These are phyloP conservation scores for Chiloscyllium punctatum DNA, from an alignment of 2,797 vertebrate species.

Conservation along the genomic window DNA sequence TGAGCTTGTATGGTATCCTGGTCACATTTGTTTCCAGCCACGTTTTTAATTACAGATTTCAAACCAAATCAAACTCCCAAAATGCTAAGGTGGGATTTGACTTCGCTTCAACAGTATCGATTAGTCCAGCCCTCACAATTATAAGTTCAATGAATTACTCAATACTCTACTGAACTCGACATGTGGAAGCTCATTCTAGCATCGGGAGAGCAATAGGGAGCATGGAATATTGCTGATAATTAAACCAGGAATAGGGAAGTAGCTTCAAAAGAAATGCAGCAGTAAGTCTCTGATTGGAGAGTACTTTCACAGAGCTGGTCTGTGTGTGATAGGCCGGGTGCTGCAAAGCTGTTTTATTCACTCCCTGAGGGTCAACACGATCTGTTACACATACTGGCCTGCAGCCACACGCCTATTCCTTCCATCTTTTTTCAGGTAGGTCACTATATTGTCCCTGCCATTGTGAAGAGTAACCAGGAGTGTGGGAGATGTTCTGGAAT, in stretches of 20 bases:
- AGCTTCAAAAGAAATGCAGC: background rate
- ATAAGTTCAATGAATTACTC: background rate
- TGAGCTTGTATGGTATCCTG: too few species aligned
- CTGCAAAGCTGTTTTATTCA: background rate
- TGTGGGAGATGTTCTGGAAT: too few species aligned
- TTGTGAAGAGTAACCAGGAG: too few species aligned
- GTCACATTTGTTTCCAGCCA: background rate
- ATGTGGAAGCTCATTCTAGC: background rate
- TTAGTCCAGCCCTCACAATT: background rate
- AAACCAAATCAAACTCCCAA: background rate
- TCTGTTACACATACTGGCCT: background rate
- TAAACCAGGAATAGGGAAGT: background rate
- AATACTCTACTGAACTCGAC: background rate
- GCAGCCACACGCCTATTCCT: background rate
- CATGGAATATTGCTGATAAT: background rate
- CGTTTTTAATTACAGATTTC: background rate
- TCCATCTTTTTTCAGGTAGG: too few species aligned
- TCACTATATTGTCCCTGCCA: too few species aligned
- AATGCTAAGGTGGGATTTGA: background rate
- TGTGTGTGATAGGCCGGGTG: background rate
- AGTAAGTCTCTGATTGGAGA: too few species aligned
- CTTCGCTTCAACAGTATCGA: background rate
- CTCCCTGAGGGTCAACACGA: background rate
- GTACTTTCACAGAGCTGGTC: background rate
- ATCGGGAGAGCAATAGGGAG: background rate